Conservation (phyloP, 1,140 invertebrate species). For the Nephila pilipes region DNA sequence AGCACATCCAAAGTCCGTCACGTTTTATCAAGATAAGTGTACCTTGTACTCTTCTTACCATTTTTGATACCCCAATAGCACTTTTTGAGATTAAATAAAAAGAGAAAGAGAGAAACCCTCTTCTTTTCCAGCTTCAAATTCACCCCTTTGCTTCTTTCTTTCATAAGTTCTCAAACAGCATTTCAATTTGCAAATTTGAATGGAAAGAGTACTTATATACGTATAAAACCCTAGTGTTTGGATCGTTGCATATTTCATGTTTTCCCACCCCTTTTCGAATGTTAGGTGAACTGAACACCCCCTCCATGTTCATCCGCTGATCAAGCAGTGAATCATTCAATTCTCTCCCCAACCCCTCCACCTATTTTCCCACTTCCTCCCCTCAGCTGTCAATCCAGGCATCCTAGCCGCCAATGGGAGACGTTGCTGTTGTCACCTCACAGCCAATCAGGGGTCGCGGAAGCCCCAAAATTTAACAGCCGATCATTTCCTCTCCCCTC, state of each 20-base stretch:
- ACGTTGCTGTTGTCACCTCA: constrained; percentile 74
- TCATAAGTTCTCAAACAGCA: background rate
- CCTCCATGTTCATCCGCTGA: background rate
- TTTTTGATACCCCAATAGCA: background rate
- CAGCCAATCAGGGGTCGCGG: constrained; percentile 57
- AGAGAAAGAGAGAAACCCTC: background rate
- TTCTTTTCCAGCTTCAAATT: background rate
- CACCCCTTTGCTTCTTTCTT: background rate
- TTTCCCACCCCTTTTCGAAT: constrained; percentile 61
- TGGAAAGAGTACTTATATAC: background rate
- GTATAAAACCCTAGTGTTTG: constrained; percentile 56
- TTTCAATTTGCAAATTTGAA: background rate
- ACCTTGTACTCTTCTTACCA: background rate
- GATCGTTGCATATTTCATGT: constrained; percentile 72
- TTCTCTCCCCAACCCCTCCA: constrained; percentile 2
- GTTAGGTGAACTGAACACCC: background rate
- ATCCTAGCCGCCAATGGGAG: constrained; percentile 73
- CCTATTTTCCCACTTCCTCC: constrained; percentile 1
- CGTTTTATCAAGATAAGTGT: background rate
- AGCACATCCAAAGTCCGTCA: background rate
- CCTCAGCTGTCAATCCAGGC: constrained; percentile 64
- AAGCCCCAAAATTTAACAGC: constrained; percentile 75
- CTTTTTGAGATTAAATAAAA: background rate
- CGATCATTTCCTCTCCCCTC: constrained; percentile 25
- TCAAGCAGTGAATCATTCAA: constrained; percentile 71